Evolutionary conservation across 2,888 invertebrate genomes (phyloP), one percentile per base, ranked within the genome.

Genomic region (Adineta ricciae): DNA sequence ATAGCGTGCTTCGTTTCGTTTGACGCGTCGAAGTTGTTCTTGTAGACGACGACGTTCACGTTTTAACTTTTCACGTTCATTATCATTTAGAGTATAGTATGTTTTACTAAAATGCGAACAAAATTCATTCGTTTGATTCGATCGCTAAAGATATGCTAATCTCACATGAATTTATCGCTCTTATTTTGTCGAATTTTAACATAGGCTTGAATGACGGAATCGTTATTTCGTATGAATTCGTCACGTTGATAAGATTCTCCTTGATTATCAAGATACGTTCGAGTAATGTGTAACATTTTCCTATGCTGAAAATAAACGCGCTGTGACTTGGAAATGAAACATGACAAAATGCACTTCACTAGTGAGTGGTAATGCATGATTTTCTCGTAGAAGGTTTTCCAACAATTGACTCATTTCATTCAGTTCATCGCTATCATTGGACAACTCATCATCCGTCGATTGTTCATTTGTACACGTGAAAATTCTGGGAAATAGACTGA

Each of bases 31-130:
- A 24, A 85, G 54, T n/a, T 85, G 85, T 82, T 85, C 86, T 86
- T 86, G 83, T 14, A 90, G 86, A 87, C 92, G 93, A 83, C 98
- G 93, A 90, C 97, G 96, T 89, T 99, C 98, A 73, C 96, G 93
- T 89, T 98, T 96, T 95, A 97, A 97, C 90, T 98, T 97, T 90
- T 99, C 99, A 88, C 99, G 99, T 89, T 96, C 96, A 38, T 95
- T 94, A 88, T 98, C 98, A 89, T 98, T 97, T 90, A 96, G 92
- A 0, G 96, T 95, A 56, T 83, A 78, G 41, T 78, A 85, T 11
- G 83, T 73, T 78, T 50, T 49, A 38, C 83, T 83, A 50, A n/a
- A n/a, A n/a, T n/a, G n/a, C n/a, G n/a, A n/a, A n/a, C n/a, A n/a
- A n/a, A n/a, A n/a, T n/a, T n/a, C n/a, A n/a, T n/a, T n/a, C n/a